Conservation (phyloP, 2,797 vertebrate species). For the Dicrostonyx torquatus region DNA sequence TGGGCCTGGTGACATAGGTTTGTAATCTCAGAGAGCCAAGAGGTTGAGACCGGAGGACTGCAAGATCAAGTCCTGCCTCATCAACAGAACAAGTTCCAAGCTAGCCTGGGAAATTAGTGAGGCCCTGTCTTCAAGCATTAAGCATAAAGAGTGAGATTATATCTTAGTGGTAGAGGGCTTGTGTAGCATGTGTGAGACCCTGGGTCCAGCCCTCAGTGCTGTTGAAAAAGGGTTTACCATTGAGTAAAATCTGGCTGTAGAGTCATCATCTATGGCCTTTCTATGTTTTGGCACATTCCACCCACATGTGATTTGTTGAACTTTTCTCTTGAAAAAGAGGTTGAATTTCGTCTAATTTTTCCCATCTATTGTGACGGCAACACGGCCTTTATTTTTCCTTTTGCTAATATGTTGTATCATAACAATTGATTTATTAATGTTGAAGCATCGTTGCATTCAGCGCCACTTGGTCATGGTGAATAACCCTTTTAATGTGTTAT, state of each 20-base stretch:
- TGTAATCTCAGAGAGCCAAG: not conserved
- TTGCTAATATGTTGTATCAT: not conserved
- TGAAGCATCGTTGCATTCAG: not conserved
- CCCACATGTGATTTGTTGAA: not conserved
- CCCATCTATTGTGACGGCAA: not conserved
- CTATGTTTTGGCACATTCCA: not conserved
- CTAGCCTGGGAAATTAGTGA: not conserved
- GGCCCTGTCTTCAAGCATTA: not conserved
- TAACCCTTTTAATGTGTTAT: not conserved
- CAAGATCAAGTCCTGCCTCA: not conserved
- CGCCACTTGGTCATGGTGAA: not conserved
- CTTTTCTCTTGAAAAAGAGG: not conserved
- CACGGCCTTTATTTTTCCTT: not conserved
- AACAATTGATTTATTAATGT: not conserved
- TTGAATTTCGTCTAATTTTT: slow-evolving; percentile 19
- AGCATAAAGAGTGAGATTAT: not conserved
- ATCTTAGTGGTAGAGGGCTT: not conserved
- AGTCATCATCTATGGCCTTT: not conserved
- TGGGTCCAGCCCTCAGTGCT: not conserved
- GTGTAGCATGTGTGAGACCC: no score
- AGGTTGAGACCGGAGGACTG: not conserved
- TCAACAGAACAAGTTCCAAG: not conserved
- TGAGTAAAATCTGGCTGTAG: not conserved
- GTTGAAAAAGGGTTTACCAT: not conserved
- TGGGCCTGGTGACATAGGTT: not conserved